A percentile compares a stretch with the other conserved stretches of the same genome.
Conservation (phyloP, 2,888 invertebrate species). For the Brachyopa scutellaris region DNA sequence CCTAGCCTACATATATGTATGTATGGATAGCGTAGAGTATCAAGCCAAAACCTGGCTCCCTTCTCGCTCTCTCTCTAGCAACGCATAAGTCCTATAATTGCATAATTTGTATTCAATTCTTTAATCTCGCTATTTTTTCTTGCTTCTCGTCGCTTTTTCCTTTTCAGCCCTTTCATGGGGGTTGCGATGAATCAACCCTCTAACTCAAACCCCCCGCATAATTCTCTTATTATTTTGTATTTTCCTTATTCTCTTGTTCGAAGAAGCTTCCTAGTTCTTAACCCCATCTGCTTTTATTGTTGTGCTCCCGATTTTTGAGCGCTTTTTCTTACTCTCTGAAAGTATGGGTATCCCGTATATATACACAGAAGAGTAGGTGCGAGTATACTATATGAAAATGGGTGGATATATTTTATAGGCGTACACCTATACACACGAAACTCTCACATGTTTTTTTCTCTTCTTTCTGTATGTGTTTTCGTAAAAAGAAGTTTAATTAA, state of each 20-base stretch:
- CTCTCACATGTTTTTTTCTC: conserved; percentile 1
- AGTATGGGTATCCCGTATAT: not conserved
- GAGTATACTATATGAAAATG: conserved; percentile 25
- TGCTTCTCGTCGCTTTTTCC: not conserved
- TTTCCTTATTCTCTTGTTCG: conserved; percentile 39
- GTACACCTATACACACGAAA: conserved; percentile 11
- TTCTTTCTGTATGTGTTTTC: not conserved
- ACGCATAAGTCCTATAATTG: conserved; percentile 76
- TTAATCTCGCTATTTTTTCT: conserved; percentile 65
- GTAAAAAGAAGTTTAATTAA: not conserved
- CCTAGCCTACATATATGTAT: conserved; percentile 3
- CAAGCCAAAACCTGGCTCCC: conserved; percentile 2
- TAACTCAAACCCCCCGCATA: not conserved
- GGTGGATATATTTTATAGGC: too few species aligned
- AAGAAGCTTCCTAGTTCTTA: conserved; percentile 54
- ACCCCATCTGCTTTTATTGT: conserved; percentile 57
- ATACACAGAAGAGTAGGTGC: not conserved
- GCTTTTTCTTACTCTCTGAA: conserved; percentile 8
- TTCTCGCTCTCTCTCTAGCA: not conserved
- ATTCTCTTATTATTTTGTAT: conserved; percentile 39
- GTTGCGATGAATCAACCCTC: conserved; percentile 38
- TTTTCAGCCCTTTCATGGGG: not conserved
- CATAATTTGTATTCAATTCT: conserved; percentile 81
- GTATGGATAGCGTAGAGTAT: not conserved
- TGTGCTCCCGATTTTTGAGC: conserved; percentile 49